Conservation (phyloP, 1,140 invertebrate genomes). For the Drosophila nebulosa region DNA sequence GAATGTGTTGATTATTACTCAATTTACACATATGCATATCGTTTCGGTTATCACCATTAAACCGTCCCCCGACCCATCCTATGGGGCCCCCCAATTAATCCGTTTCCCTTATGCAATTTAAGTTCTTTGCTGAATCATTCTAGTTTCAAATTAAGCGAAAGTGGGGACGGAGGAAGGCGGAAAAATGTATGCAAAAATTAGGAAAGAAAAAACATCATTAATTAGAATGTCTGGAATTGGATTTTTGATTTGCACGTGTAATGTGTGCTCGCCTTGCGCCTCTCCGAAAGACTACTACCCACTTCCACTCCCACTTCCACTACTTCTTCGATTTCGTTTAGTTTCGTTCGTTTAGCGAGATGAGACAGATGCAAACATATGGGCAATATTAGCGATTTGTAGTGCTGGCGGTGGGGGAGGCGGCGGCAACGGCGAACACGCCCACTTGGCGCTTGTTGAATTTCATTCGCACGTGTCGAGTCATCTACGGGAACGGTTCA, state of each 20-base stretch:
- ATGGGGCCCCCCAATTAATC: background rate
- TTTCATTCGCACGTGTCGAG: constrained; percentile 27
- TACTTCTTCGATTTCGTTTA: background rate
- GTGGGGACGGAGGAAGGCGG: background rate
- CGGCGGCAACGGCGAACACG: no score
- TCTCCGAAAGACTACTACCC: background rate
- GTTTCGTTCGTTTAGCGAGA: no score
- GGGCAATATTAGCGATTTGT: background rate
- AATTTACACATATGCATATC: background rate
- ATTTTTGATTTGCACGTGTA: constrained; percentile 58
- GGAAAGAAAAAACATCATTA: constrained; percentile 38
- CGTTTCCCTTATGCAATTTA: background rate
- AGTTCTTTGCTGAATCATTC: constrained; percentile 36
- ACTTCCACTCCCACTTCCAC: background rate
- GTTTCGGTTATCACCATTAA: background rate
- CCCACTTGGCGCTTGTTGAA: constrained; percentile 15
- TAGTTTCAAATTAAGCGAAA: constrained; percentile 30
- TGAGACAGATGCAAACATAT: constrained; percentile 36
- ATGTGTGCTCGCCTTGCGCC: constrained; percentile 12
- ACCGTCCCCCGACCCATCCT: background rate
- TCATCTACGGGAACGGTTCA: constrained; percentile 41
- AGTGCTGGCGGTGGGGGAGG: no score
- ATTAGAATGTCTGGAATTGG: constrained; percentile 50
- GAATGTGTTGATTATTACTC: background rate
- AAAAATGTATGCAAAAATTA: background rate